Evolutionary conservation across 2,888 invertebrate species (phyloP).

Genomic region (Leucophenga montana): DNA sequence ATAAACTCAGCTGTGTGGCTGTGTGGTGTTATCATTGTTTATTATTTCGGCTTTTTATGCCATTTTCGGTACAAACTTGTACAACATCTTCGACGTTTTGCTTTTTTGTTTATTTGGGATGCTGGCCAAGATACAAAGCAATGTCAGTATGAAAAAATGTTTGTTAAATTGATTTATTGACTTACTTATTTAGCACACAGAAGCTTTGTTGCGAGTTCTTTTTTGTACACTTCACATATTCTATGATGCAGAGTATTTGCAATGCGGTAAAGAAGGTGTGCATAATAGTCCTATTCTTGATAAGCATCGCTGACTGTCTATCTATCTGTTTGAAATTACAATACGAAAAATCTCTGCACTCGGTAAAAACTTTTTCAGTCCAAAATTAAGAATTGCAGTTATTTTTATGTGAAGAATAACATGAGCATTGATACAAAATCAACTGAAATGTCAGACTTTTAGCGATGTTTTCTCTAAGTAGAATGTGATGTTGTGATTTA

Average conservation of each 20-base stretch:
- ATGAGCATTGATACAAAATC: too few species aligned
- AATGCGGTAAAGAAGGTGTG: neutral
- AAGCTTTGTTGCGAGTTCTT: constrained; percentile 25
- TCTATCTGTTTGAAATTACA: too few species aligned
- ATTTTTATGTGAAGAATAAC: too few species aligned
- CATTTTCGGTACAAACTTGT: constrained; percentile 22
- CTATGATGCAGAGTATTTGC: too few species aligned
- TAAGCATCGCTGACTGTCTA: too few species aligned
- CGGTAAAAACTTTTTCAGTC: too few species aligned
- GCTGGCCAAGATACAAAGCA: constrained; percentile 22
- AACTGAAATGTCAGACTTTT: too few species aligned
- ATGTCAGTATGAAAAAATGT: constrained; percentile 29
- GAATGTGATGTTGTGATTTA: too few species aligned
- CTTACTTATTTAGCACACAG: constrained; percentile 57
- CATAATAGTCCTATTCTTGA: too few species aligned
- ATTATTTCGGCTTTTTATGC: constrained; percentile 41
- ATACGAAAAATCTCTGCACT: too few species aligned
- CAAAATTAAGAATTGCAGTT: too few species aligned
- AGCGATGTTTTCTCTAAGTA: too few species aligned
- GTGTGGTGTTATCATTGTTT: constrained; percentile 28
- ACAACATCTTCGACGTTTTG: constrained; percentile 26
- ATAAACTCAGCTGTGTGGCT: constrained; percentile 62
- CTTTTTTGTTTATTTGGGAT: constrained; percentile 60
- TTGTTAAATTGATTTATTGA: constrained; percentile 66
- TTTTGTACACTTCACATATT: constrained; percentile 9